These are phyloP conservation scores for human DNA, from an alignment of 2,113 vertebrate species.

Conservation along the genomic window DNA sequence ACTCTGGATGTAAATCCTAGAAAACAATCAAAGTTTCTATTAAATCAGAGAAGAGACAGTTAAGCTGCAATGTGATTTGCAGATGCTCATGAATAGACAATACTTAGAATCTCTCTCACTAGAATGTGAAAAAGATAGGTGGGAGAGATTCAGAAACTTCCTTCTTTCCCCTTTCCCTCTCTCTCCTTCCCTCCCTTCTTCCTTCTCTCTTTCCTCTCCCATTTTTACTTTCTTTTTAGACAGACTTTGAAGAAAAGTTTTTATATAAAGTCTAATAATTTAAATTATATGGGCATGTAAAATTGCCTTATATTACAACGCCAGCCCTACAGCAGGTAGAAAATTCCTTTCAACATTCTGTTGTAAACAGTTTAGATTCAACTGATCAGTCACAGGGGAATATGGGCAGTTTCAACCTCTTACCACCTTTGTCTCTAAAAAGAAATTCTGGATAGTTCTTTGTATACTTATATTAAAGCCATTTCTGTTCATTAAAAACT, in stretches of 20 bases:
- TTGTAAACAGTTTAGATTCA: not conserved
- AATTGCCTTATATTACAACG: not conserved
- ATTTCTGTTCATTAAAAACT: conserved; percentile 39
- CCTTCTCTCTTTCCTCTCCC: not conserved
- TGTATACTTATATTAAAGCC: not conserved
- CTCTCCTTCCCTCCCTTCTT: not conserved
- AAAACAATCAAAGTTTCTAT: conserved; percentile 76
- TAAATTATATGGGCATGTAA: not conserved
- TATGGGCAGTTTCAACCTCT: not conserved
- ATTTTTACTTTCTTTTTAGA: not conserved
- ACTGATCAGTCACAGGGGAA: not conserved
- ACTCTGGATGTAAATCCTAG: conserved; percentile 76
- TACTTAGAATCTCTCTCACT: conserved; percentile 39
- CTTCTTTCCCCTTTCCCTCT: not conserved
- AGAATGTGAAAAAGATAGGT: not conserved
- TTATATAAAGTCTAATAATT: not conserved
- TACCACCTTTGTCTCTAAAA: not conserved
- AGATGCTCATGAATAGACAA: conserved; percentile 72
- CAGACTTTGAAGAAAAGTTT: not conserved
- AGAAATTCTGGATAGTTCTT: not conserved
- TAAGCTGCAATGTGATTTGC: conserved; percentile 69
- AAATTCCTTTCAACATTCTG: not conserved
- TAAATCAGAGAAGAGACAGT: conserved; percentile 66
- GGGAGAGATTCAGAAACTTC: not conserved
- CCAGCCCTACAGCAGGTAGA: not conserved